phyloP scores from a whole-genome alignment of 2,797 vertebrate species.

The Enteromius viviparus region DNA sequence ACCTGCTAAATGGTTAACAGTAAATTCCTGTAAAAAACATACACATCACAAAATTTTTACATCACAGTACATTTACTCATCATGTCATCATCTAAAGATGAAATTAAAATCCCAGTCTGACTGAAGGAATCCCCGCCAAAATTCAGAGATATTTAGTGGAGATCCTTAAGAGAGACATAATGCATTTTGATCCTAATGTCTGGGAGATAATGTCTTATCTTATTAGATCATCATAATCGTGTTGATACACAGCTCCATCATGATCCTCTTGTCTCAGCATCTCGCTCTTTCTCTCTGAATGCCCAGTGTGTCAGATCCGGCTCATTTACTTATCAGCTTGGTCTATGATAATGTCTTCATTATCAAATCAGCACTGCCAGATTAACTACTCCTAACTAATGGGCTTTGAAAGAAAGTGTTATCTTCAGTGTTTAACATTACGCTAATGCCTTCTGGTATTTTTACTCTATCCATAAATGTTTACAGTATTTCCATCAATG shows the following conservation, averaged over 20 bases:
- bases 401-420: constrained; percentile 27
- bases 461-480: not conserved
- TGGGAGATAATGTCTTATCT: constrained; percentile 43
- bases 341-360: constrained; percentile 42
- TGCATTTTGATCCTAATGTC: constrained; percentile 39
- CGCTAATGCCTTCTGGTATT: constrained; percentile 8
- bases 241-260: constrained; percentile 37
- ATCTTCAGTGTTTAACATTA: constrained; percentile 3
- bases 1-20: no score
- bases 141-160: not conserved
- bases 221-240: constrained; percentile 47
- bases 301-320: constrained; percentile 35
- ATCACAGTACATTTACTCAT: not conserved
- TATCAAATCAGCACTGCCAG: constrained; percentile 40
- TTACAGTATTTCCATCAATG: not conserved
- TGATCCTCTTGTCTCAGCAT: constrained; percentile 33
- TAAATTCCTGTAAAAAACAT: no score
- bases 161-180: constrained; percentile 23
- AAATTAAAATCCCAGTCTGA: constrained; percentile 18
- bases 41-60: not conserved
- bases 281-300: constrained; percentile 6
- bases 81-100: not conserved
- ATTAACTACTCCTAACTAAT: constrained; percentile 42
- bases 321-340: constrained; percentile 39
- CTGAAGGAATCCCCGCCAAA: not conserved